These are phyloP conservation scores for Drosophila sulfurigaster DNA, from an alignment of 1,140 invertebrate species.

Conservation along the genomic window DNA sequence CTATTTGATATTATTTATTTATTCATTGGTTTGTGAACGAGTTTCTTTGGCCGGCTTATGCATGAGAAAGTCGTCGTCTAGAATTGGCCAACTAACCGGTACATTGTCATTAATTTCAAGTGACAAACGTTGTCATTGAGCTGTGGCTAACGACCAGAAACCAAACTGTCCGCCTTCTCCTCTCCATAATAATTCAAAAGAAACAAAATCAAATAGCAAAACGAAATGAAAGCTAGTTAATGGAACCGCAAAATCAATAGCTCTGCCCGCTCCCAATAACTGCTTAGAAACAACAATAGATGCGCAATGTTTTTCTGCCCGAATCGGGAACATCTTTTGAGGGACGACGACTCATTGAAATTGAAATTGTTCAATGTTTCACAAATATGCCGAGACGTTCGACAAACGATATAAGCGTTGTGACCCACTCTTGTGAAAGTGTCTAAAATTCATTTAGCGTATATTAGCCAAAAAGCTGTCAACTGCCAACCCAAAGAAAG, in stretches of 20 bases:
- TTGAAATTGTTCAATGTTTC: constrained; percentile 39
- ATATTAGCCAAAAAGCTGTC: constrained; percentile 39
- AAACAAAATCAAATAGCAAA: constrained; percentile 64
- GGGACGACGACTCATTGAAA: constrained; percentile 27
- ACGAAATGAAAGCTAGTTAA: constrained; percentile 76
- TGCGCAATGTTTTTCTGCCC: constrained; percentile 43
- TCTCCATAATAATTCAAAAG: constrained; percentile 56
- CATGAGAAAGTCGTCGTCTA: constrained; percentile 69
- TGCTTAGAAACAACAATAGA: constrained; percentile 45
- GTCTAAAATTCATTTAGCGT: constrained; percentile 59
- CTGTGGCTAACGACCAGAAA: constrained; percentile 75
- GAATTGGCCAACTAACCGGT: constrained; percentile 77
- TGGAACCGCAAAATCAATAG: constrained; percentile 77
- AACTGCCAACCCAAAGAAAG: constrained; percentile 56
- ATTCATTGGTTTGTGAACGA: constrained; percentile 53
- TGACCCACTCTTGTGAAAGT: constrained; percentile 62
- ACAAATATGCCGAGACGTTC: neutral
- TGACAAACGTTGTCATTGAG: constrained; percentile 80
- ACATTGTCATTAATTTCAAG: constrained; percentile 81
- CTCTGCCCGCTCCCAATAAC: constrained; percentile 53
- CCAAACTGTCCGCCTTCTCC: constrained; percentile 27
- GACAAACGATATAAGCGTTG: constrained; percentile 12
- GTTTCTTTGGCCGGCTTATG: constrained; percentile 64
- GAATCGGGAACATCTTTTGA: constrained; percentile 54
- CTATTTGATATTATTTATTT: constrained; percentile 50